A percentile compares a stretch with the other conserved stretches of the same genome.
Evolutionary conservation across 2,113 vertebrate genomes (phyloP).

Genomic region (Tiliqua scincoides): DNA sequence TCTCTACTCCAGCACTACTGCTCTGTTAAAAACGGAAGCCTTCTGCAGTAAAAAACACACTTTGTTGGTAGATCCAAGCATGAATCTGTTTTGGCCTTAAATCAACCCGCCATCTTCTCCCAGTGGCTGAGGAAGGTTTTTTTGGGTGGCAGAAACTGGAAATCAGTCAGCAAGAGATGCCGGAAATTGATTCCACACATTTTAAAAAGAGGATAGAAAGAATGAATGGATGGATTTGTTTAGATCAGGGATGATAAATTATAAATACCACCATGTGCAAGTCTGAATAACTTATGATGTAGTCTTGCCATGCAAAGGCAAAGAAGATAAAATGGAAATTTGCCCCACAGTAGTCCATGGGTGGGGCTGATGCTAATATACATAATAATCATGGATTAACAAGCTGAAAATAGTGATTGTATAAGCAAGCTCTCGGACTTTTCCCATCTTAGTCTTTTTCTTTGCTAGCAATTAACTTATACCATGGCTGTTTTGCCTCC

Average conservation of each 20-base stretch:
- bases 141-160: not conserved
- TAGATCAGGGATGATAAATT: not conserved
- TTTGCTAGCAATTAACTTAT: not conserved
- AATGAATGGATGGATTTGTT: not conserved
- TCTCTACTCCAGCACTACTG: too few species aligned
- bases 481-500: not conserved
- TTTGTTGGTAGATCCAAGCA: too few species aligned
- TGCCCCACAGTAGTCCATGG: too few species aligned
- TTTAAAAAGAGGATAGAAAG: not conserved
- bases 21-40: too few species aligned
- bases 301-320: too few species aligned
- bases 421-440: not conserved
- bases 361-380: not conserved
- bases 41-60: too few species aligned
- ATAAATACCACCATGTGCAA: too few species aligned
- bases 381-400: not conserved
- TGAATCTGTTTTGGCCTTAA: too few species aligned
- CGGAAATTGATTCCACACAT: not conserved
- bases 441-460: not conserved
- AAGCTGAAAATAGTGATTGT: not conserved
- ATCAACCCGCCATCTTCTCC: not conserved
- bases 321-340: too few species aligned
- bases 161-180: not conserved
- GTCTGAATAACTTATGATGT: too few species aligned
- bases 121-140: not conserved